Conservation (phyloP, 2,113 vertebrate genomes). For the Cynocephalus volans region DNA sequence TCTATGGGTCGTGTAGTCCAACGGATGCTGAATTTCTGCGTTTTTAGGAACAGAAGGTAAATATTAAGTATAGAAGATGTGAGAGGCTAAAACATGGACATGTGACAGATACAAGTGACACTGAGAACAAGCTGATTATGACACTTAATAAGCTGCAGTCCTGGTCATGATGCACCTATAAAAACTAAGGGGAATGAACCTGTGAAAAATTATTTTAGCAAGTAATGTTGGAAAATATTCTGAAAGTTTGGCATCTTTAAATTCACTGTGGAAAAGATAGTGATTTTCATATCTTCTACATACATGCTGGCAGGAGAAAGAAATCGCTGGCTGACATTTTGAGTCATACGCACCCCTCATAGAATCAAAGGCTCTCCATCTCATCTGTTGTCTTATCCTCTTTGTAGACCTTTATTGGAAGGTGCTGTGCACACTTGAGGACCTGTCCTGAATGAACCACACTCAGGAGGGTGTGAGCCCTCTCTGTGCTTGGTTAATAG, state of each 20-base stretch:
- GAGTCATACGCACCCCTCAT: too few relatives aligned
- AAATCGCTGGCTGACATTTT: not conserved
- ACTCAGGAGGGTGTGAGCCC: fast-evolving
- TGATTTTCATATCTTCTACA: not conserved
- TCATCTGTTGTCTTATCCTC: not conserved
- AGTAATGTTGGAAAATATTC: not conserved
- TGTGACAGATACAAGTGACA: not conserved
- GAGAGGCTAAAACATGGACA: not conserved
- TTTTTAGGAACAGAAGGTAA: not conserved
- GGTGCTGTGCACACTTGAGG: not conserved
- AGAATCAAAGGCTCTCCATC: not conserved
- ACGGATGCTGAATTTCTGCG: not conserved
- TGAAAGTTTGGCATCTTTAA: not conserved
- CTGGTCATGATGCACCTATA: not conserved
- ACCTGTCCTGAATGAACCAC: not conserved
- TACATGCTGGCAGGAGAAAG: not conserved
- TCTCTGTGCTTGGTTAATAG: too few relatives aligned
- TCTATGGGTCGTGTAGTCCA: fast-evolving
- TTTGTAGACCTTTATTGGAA: not conserved
- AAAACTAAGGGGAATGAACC: not conserved
- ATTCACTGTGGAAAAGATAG: not conserved
- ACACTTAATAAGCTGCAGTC: not conserved
- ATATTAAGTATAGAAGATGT: not conserved
- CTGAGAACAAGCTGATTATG: not conserved
- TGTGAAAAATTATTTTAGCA: not conserved